Conservation (phyloP, 1,140 invertebrate species). For the Lamellibrachia luymesi region DNA sequence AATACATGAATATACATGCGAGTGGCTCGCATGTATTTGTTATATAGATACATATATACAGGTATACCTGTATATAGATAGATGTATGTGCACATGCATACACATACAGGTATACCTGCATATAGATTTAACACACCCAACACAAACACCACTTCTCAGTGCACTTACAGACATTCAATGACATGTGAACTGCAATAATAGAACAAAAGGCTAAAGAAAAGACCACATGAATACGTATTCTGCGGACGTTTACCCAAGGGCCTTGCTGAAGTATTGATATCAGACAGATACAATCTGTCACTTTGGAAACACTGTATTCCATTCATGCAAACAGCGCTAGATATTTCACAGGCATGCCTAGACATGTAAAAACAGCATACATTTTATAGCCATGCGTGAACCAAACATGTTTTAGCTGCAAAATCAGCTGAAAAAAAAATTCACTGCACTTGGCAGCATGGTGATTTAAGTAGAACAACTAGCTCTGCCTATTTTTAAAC, state of each 20-base stretch:
- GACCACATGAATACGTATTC: background rate
- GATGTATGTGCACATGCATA: background rate
- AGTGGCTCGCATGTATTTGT: too few relatives aligned
- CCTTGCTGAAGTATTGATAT: background rate
- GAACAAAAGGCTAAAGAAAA: background rate
- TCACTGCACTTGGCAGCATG: background rate
- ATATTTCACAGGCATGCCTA: background rate
- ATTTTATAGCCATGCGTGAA: background rate
- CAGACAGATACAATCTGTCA: background rate
- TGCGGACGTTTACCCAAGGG: background rate
- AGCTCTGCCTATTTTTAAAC: background rate
- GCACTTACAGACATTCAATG: background rate
- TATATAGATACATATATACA: too few relatives aligned
- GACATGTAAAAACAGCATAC: background rate
- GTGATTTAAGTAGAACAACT: background rate
- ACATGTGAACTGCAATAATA: background rate
- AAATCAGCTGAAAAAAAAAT: background rate
- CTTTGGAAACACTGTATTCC: background rate
- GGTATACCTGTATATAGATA: background rate
- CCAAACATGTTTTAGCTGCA: background rate
- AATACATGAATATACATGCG: too few relatives aligned
- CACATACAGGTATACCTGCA: background rate
- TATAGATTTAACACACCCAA: background rate
- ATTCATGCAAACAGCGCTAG: background rate
- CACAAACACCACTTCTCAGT: background rate